phyloP scores from a whole-genome alignment of 2,888 invertebrate genomes.

The Leucozona laternaria region DNA sequence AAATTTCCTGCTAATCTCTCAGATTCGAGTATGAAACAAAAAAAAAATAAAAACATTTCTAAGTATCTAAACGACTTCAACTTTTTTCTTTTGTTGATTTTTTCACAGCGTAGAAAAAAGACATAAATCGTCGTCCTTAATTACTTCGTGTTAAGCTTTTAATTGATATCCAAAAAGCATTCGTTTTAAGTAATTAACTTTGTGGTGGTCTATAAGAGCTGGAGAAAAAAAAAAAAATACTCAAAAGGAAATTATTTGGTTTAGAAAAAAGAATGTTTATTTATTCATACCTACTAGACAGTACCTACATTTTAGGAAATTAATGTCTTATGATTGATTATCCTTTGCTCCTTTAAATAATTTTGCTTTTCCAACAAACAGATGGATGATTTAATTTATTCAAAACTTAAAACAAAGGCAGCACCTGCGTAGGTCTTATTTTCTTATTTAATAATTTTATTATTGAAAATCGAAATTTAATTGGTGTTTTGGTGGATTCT shows the following conservation, averaged over 20 bases:
- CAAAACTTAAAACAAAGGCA: background rate
- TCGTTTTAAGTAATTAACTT: slow-evolving; percentile 74
- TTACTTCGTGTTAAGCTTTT: slow-evolving; percentile 76
- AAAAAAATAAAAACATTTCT: background rate
- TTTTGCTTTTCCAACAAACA: slow-evolving; percentile 25
- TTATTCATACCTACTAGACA: slow-evolving; percentile 12
- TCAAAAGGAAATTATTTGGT: background rate
- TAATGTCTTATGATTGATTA: slow-evolving; percentile 56
- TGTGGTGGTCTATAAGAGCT: slow-evolving; percentile 48
- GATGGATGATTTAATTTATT: slow-evolving; percentile 56
- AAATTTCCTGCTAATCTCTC: slow-evolving; percentile 65
- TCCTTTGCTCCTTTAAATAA: slow-evolving; percentile 41
- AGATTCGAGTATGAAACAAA: slow-evolving; percentile 33
- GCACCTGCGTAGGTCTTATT: slow-evolving; percentile 44
- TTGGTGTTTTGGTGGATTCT: background rate
- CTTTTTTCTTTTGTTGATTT: slow-evolving; percentile 58
- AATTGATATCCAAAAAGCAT: slow-evolving; percentile 73
- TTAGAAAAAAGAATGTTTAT: slow-evolving; percentile 17
- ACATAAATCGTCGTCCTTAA: slow-evolving; percentile 73
- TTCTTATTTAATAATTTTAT: slow-evolving; percentile 12
- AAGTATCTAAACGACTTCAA: slow-evolving; percentile 65
- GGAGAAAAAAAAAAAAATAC: slow-evolving; percentile 9
- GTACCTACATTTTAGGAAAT: slow-evolving; percentile 15
- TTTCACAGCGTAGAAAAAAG: slow-evolving; percentile 45
- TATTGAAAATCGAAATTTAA: slow-evolving; percentile 40